Base-by-base conservation (phyloP, 2,797 vertebrate genomes). In the Carduelis carduelis region DNA sequence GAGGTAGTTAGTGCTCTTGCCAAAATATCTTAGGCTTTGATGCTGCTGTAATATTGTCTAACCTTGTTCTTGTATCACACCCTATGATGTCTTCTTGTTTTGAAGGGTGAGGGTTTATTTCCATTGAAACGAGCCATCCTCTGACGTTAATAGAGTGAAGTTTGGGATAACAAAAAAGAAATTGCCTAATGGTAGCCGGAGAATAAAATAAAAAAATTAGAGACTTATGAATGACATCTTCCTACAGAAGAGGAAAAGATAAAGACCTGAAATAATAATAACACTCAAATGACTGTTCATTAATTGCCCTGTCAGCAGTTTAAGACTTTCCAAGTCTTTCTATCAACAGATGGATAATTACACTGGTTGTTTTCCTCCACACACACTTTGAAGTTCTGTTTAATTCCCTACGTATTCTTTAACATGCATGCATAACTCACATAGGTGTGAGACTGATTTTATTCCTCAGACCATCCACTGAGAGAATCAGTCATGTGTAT, bases 241-340 rank as follows among this genome's bases (percentile, higher is more conserved):
- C 97, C 97, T 97, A 96, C 81, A 93, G 82, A 96, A 98, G 90
- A 98, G 98, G 98, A 98, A 98, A 97, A 98, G 97, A 97, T 95
- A 96, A 96, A 97, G 95, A 97, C 97, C 98, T 98, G 98, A 98
- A 98, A 98, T 98, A 98, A 98, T 97, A 98, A 97, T 97, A 98
- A 95, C 94, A 43, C 35, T 66, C 56, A 86, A 83, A 95, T 88
- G 86, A 92, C 81, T 95, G 70, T 32, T 43, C 63, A 83, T 94
- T 97, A 97, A 94, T 71, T 96, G 96, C 86, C 77, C 78, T 87
- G 94, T 98, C 98, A 98, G 97, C 97, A 96, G 14, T 91, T 94
- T 66, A 43, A 89, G 90, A 90, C 91, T 90, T 97, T 97, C 93
- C 97, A 92, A 96, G 71, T 69, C 37, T 78, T 96, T 92, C 96